These are phyloP conservation scores for Leucophenga montana DNA, from an alignment of 2,888 invertebrate species.

Conservation along the genomic window DNA sequence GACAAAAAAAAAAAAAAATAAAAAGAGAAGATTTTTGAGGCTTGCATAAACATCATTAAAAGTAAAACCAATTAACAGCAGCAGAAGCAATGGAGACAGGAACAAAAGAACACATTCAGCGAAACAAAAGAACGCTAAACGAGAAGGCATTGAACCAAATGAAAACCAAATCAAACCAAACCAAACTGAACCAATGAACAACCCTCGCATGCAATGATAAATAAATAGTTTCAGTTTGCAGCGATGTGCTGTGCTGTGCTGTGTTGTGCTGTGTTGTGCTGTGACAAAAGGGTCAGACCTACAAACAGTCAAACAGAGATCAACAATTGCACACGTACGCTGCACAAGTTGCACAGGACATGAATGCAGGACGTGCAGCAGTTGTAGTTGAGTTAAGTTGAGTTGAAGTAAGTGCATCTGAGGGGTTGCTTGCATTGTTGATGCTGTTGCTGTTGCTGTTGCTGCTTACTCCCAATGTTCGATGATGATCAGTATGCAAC, in stretches of 20 bases:
- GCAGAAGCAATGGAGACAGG: constrained; percentile 22
- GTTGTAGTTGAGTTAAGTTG: not conserved
- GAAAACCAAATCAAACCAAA: not conserved
- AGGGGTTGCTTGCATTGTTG: constrained; percentile 25
- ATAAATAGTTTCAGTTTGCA: too few species aligned
- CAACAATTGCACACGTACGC: too few species aligned
- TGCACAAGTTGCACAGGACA: constrained; percentile 3
- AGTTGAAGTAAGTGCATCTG: too few species aligned
- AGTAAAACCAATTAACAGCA: constrained; percentile 62
- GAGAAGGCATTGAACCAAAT: not conserved
- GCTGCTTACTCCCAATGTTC: constrained; percentile 43
- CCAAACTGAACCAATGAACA: not conserved
- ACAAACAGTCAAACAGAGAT: too few species aligned
- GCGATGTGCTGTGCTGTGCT: too few species aligned
- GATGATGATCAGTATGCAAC: constrained; percentile 13
- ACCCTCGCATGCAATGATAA: constrained; percentile 14
- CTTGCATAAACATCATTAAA: constrained; percentile 62
- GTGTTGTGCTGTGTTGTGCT: too few species aligned
- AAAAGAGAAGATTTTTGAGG: too few species aligned
- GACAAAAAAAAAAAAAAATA: too few species aligned
- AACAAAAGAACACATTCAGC: not conserved
- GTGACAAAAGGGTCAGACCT: too few species aligned
- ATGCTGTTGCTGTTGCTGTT: constrained; percentile 47
- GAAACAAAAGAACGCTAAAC: constrained; percentile 8
- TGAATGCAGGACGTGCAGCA: constrained; percentile 27